Conservation (phyloP, 2,888 invertebrate genomes). For the Kryphioiulus occultus region DNA sequence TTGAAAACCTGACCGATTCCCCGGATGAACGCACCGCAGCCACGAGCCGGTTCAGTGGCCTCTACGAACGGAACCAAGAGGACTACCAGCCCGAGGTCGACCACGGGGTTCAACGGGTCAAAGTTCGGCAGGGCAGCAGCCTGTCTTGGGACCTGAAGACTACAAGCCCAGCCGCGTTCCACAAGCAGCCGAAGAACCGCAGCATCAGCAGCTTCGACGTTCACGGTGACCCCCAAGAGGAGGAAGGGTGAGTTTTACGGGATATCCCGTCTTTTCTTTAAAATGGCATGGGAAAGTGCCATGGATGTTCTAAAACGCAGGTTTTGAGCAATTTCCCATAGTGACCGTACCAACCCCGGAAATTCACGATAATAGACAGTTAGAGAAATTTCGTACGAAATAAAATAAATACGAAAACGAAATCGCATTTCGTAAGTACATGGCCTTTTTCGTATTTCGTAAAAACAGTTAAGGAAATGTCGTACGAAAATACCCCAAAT, state of each 20-base stretch:
- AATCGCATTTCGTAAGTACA: too few relatives aligned
- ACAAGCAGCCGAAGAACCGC: not conserved
- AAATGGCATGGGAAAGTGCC: not conserved
- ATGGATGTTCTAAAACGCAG: not conserved
- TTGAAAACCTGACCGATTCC: constrained; percentile 8
- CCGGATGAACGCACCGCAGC: not conserved
- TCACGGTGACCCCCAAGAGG: not conserved
- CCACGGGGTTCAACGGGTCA: not conserved
- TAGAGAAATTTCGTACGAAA: not conserved
- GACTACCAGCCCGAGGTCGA: not conserved
- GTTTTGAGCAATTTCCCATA: not conserved
- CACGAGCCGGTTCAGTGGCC: not conserved
- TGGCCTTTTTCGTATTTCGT: too few relatives aligned
- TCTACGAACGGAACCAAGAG: not conserved
- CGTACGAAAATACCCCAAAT: too few relatives aligned
- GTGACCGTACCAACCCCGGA: not conserved
- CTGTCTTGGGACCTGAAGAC: not conserved
- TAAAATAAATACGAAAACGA: too few relatives aligned
- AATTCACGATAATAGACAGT: not conserved
- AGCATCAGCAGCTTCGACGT: constrained; percentile 27
- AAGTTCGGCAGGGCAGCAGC: not conserved
- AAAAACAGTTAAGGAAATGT: too few relatives aligned
- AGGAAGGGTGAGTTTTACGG: not conserved
- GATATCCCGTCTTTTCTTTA: not conserved
- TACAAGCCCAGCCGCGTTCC: not conserved